phyloP scores from a whole-genome alignment of 2,888 invertebrate genomes.

The Eulithis prunata region DNA sequence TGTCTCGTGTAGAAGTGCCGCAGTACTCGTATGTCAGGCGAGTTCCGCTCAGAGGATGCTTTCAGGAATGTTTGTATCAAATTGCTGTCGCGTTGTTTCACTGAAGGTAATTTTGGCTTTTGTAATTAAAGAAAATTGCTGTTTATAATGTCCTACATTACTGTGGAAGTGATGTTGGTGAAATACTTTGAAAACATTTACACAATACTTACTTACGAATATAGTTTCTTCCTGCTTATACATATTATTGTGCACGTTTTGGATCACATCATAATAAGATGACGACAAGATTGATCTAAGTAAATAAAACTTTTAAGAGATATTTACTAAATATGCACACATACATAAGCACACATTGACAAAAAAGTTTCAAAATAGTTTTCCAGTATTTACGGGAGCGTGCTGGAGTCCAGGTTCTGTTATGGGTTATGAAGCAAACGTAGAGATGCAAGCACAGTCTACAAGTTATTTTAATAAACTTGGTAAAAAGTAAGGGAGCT shows the following conservation, averaged over 20 bases:
- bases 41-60: conserved; percentile 10
- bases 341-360: too few relatives aligned
- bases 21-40: conserved; percentile 9
- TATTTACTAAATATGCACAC: too few relatives aligned
- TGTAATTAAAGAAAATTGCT: conserved; percentile 20
- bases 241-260: too few relatives aligned
- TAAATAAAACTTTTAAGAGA: too few relatives aligned
- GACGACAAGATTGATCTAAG: too few relatives aligned
- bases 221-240: too few relatives aligned
- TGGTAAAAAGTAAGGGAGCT: not conserved
- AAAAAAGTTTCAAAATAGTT: too few relatives aligned
- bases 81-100: conserved; percentile 23
- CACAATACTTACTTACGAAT: too few relatives aligned
- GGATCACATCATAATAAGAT: too few relatives aligned
- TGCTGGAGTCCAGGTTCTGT: too few relatives aligned
- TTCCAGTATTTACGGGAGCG: too few relatives aligned
- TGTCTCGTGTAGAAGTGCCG: conserved; percentile 18
- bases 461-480: conserved; percentile 1
- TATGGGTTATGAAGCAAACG: too few relatives aligned
- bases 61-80: conserved; percentile 21
- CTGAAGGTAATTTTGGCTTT: conserved; percentile 17
- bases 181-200: not conserved
- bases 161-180: not conserved
- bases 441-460: not conserved
- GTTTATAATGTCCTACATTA: conserved; percentile 8